Percentiles rank a stretch among this genome's conserved stretches.
Evolutionary conservation across 2,888 invertebrate species (phyloP).

Genomic region (Drosophila histrio): DNA sequence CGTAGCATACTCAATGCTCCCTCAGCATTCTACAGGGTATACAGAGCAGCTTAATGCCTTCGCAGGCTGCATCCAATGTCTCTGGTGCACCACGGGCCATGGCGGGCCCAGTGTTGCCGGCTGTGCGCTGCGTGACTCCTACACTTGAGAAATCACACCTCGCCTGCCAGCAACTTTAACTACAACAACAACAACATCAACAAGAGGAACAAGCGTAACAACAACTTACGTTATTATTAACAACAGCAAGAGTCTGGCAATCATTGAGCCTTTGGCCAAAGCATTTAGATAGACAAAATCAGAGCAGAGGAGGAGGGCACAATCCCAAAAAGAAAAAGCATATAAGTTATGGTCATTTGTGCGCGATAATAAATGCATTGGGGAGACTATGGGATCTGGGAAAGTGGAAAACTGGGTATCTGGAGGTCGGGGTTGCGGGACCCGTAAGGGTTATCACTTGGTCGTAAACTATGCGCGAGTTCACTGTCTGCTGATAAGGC

Average conservation of each 20-base stretch:
- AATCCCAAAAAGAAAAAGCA: neutral
- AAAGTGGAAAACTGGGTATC: neutral
- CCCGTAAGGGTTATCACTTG: conserved; percentile 37
- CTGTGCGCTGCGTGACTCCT: conserved; percentile 80
- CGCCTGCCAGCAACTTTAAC: conserved; percentile 39
- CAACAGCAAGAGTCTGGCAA: conserved; percentile 16
- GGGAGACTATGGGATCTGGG: neutral
- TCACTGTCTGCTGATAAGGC: neutral
- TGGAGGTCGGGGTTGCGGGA: neutral
- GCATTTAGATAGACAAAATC: conserved; percentile 31
- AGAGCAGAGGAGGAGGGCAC: conserved; percentile 13
- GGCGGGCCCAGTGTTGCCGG: conserved; percentile 32
- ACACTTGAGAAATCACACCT: conserved; percentile 81
- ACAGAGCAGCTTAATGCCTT: conserved; percentile 31
- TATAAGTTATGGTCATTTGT: conserved; percentile 33
- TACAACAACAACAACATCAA: conserved; percentile 12
- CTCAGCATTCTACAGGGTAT: conserved; percentile 26
- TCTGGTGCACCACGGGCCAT: conserved; percentile 39
- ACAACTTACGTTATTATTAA: conserved; percentile 50
- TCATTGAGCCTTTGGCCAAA: conserved; percentile 23
- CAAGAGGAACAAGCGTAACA: conserved; percentile 9
- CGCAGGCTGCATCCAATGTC: conserved; percentile 27
- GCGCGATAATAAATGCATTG: conserved; percentile 46
- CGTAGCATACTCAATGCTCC: neutral
- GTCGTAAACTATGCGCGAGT: conserved; percentile 26